Percentiles rank a stretch among this genome's conserved stretches.
These are phyloP conservation scores for Dermatemys mawii DNA, from an alignment of 2,113 vertebrate genomes.

Conservation along the genomic window DNA sequence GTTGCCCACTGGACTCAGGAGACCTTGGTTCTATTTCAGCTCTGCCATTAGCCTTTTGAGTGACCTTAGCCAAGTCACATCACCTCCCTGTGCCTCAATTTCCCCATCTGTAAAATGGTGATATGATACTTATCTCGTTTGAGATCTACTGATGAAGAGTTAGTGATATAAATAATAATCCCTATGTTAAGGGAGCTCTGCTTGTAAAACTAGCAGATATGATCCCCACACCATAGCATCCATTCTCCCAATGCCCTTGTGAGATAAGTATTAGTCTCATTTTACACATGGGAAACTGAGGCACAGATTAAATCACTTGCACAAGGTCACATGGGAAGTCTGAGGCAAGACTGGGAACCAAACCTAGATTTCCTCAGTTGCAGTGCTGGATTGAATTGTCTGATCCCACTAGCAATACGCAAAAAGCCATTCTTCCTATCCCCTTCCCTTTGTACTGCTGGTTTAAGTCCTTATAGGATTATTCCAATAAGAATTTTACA, in stretches of 20 bases:
- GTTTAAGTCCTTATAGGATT: background rate
- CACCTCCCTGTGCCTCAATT: background rate
- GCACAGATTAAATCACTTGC: background rate
- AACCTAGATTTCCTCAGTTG: background rate
- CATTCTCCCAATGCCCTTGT: background rate
- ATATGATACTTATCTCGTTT: background rate
- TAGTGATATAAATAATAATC: background rate
- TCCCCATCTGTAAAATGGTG: background rate
- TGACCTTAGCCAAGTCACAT: background rate
- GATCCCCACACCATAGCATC: background rate
- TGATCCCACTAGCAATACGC: too few species aligned
- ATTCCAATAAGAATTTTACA: background rate
- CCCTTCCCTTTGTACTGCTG: background rate
- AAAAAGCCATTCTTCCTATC: background rate
- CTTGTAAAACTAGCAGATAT: background rate
- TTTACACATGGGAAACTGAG: accelerated
- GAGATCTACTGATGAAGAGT: background rate
- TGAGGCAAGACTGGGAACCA: background rate
- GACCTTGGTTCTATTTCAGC: background rate
- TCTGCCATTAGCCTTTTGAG: background rate
- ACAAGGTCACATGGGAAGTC: background rate
- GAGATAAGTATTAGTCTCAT: background rate
- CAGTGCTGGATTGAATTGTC: too few species aligned
- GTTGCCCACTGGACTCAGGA: background rate
- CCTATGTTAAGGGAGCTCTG: background rate